phyloP scores from a whole-genome alignment of 2,797 vertebrate genomes.

The Poecilia velifera region DNA sequence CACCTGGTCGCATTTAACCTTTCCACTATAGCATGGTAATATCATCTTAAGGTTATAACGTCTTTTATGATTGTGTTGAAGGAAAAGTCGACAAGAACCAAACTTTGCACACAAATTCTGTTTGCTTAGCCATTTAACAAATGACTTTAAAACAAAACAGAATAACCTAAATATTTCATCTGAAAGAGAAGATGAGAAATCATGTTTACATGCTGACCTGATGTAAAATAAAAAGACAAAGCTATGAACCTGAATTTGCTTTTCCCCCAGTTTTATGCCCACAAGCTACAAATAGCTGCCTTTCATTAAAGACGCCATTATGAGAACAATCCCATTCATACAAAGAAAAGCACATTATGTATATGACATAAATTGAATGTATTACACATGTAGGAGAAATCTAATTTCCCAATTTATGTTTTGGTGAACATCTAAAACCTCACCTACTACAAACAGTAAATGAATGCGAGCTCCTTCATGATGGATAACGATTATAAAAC shows the following conservation, averaged over 20 bases:
- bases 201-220: not conserved
- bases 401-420: not conserved
- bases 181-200: not conserved
- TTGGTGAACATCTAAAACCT: not conserved
- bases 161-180: not conserved
- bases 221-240: not conserved
- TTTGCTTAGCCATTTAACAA: not conserved
- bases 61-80: not conserved
- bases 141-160: not conserved
- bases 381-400: not conserved
- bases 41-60: not conserved
- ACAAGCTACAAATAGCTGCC: not conserved
- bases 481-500: conserved; percentile 1
- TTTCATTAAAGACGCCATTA: not conserved
- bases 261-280: not conserved
- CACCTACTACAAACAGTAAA: not conserved
- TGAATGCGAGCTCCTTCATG: conserved; percentile 7
- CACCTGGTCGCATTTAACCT: not conserved
- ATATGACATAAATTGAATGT: not conserved
- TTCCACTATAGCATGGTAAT: not conserved
- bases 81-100: not conserved
- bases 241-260: not conserved
- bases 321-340: not conserved
- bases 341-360: not conserved
- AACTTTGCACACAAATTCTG: not conserved